Evolutionary conservation across 1,140 invertebrate genomes (phyloP), one percentile per base, ranked within the genome.

Genomic region (Trinorchestia longiramus): DNA sequence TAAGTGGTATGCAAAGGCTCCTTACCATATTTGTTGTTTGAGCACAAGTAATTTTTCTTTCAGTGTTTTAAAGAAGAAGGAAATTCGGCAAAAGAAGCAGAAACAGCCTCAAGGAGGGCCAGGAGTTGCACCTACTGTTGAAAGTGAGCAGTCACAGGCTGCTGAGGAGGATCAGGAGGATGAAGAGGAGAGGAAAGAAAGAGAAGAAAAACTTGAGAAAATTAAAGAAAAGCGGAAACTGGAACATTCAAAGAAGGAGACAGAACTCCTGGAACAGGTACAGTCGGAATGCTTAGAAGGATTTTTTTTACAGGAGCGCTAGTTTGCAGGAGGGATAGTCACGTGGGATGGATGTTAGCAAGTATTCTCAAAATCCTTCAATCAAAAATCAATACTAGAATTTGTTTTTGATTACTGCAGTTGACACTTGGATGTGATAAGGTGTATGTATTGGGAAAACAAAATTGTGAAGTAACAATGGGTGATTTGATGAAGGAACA

Each of bases 51-150:
- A 97, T 97, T 28, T 42, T 92, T 45, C 95, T 95, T 92, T 44
- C 94, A 97, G 96, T 17, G 45, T 95, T 45, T 95, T 95, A 97
- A 98, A 96, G 97, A 97, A 98, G 87, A 98, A 98, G 42, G 96
- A 96, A 1, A 95, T 77, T 44, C 95, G 92, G 47, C 96, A 96
- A 43, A 96, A 96, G 87, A 95, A 95, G 36, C 53, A 96, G 92
- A 97, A 97, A 43, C 97, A 97, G 0, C 95, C 95, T 28, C 87
- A 96, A 45, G 96, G 97, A 97, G 95, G 87, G 90, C 95, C 98
- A 98, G 96, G 96, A 98, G 97, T 53, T 62, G 97, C 97, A 97
- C 95, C 62, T 4, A 57, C 95, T 94, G 95, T 96, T 45, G 96
- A 96, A 47, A 43, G 87, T 42, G 47, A 57, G 28, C 95, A 96